Conservation (phyloP, 2,113 vertebrate genomes). For the Pterocles gutturalis region DNA sequence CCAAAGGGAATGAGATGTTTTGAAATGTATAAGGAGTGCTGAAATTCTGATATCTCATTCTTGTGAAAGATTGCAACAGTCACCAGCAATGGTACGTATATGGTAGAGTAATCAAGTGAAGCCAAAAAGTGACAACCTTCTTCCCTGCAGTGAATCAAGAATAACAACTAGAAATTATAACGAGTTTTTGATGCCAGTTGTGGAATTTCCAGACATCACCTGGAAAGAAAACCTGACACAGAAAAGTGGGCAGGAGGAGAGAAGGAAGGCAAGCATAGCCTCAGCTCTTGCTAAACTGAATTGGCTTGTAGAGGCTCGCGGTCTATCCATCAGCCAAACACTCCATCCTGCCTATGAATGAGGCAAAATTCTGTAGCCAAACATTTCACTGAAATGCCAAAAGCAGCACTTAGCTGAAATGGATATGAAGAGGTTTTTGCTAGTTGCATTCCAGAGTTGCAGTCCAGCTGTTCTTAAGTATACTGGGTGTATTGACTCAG, state of each 20-base stretch:
- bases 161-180: constrained; percentile 47
- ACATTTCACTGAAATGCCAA: constrained; percentile 36
- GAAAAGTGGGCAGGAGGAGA: not conserved
- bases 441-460: not conserved
- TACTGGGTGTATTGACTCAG: not conserved
- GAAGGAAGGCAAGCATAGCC: constrained; percentile 14
- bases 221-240: constrained; percentile 27
- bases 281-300: not conserved
- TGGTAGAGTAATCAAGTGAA: constrained; percentile 38
- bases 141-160: constrained; percentile 11
- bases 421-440: not conserved
- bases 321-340: constrained; percentile 46
- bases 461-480: constrained; percentile 2
- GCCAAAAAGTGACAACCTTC: constrained; percentile 18
- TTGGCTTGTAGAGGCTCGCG: not conserved
- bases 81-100: not conserved
- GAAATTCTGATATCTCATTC: constrained; percentile 38
- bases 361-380: constrained; percentile 47
- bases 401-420: constrained; percentile 44
- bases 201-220: constrained; percentile 33
- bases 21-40: not conserved
- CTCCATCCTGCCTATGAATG: not conserved
- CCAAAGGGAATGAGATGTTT: not conserved
- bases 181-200: constrained; percentile 29
- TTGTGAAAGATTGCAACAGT: not conserved